Percentiles rank a stretch among this genome's conserved stretches.
Conservation (phyloP, 2,113 vertebrate species). For the Varanus komodoensis region DNA sequence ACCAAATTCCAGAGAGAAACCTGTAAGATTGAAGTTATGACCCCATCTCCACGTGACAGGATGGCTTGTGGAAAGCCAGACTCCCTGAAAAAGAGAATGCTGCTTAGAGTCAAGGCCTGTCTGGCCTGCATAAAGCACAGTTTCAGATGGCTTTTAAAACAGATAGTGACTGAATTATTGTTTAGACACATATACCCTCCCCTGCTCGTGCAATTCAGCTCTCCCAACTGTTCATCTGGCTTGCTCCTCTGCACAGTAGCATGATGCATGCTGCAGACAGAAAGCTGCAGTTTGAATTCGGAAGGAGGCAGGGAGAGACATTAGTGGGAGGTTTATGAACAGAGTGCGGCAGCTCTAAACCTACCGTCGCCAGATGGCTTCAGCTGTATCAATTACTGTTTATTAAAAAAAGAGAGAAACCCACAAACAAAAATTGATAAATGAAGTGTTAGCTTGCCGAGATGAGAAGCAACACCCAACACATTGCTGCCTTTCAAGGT, state of each 20-base stretch:
- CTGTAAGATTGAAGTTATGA: background rate
- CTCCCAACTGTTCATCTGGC: slow-evolving; percentile 79
- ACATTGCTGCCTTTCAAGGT: background rate
- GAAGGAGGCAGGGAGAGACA: slow-evolving; percentile 63
- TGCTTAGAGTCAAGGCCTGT: background rate
- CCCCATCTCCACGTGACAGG: rapidly evolving
- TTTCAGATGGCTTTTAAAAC: background rate
- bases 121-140: background rate
- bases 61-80: background rate
- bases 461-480: slow-evolving; percentile 1
- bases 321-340: slow-evolving; percentile 76
- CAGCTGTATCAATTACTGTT: slow-evolving; percentile 70
- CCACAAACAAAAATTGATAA: slow-evolving; percentile 41
- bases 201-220: slow-evolving; percentile 70
- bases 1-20: background rate
- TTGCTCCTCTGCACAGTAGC: slow-evolving; percentile 65
- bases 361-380: slow-evolving; percentile 78
- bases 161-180: slow-evolving; percentile 62
- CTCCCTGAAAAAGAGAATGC: background rate
- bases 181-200: slow-evolving; percentile 72
- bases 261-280: slow-evolving; percentile 69
- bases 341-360: slow-evolving; percentile 75
- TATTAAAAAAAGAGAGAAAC: slow-evolving; percentile 59
- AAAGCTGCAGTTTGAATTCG: slow-evolving; percentile 69
- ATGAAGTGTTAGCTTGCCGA: background rate